Percentiles rank a stretch among this genome's conserved stretches.
Evolutionary conservation across 2,888 invertebrate species (phyloP).

Genomic region (Iselma pallidipennis): DNA sequence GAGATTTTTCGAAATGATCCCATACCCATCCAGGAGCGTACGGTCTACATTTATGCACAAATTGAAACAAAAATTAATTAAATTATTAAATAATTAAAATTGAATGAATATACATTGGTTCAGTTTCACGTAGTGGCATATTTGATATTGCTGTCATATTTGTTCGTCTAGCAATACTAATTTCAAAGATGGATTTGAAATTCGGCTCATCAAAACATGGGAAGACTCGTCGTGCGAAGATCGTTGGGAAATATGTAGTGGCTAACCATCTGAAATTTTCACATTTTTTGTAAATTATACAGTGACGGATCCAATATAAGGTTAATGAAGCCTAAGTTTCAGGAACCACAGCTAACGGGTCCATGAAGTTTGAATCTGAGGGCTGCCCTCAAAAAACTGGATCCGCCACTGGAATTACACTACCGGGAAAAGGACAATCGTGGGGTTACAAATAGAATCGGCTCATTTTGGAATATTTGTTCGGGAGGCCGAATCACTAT

Average conservation of each 20-base stretch:
- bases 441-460: too few species aligned
- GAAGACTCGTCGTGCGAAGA: constrained; percentile 67
- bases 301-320: too few species aligned
- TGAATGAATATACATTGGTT: constrained; percentile 61
- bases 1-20: constrained; percentile 66
- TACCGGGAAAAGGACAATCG: not conserved
- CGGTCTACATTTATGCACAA: constrained; percentile 49
- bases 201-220: constrained; percentile 81
- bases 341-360: not conserved
- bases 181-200: constrained; percentile 74
- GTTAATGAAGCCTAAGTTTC: too few species aligned
- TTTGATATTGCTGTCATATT: constrained; percentile 71
- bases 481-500: too few species aligned
- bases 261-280: constrained; percentile 59
- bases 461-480: too few species aligned
- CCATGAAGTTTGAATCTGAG: not conserved
- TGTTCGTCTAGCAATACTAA: constrained; percentile 68
- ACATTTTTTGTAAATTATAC: too few species aligned
- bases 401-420: not conserved
- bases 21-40: constrained; percentile 57
- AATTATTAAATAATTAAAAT: constrained; percentile 35
- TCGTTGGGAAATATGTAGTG: constrained; percentile 69
- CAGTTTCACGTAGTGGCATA: constrained; percentile 65
- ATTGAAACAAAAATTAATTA: not conserved
- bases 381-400: not conserved